Conservation (phyloP, 2,113 vertebrate species). For the Camelus bactrianus region DNA sequence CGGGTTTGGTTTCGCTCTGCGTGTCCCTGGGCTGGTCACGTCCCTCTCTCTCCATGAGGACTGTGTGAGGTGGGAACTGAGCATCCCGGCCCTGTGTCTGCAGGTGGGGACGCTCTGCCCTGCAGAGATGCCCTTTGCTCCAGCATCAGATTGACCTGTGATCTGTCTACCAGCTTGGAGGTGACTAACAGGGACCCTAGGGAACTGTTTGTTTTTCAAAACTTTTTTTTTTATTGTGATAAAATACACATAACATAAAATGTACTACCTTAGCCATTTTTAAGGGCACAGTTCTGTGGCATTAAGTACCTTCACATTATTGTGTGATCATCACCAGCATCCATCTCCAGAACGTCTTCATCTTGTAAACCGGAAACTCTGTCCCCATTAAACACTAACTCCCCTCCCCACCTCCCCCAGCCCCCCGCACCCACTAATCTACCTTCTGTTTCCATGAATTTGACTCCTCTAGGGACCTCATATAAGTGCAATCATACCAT, state of each 20-base stretch:
- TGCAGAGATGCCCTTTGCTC: not conserved
- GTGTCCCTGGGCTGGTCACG: not conserved
- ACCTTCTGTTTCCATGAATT: not conserved
- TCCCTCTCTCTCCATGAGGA: not conserved
- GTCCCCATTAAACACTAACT: too few species aligned
- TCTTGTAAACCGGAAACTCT: too few species aligned
- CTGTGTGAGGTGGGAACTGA: too few species aligned
- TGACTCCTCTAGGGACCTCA: too few species aligned
- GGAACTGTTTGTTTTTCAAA: not conserved
- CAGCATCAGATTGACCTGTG: not conserved
- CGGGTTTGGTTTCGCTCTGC: too few species aligned
- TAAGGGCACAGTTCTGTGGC: too few species aligned
- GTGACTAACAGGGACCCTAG: not conserved
- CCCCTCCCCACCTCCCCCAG: not conserved
- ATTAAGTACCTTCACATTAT: rapidly evolving
- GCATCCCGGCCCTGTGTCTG: not conserved
- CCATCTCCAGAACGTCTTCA: not conserved
- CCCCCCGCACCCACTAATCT: rapidly evolving
- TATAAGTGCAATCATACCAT: rapidly evolving
- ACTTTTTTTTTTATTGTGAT: not conserved
- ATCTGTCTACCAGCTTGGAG: not conserved
- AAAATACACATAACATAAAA: not conserved
- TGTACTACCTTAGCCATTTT: not conserved
- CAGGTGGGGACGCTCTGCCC: not conserved
- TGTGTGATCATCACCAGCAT: rapidly evolving